Evolutionary conservation across 2,113 vertebrate species (phyloP), one percentile per base, ranked within the genome.

Genomic region (Zosterops japonicus): DNA sequence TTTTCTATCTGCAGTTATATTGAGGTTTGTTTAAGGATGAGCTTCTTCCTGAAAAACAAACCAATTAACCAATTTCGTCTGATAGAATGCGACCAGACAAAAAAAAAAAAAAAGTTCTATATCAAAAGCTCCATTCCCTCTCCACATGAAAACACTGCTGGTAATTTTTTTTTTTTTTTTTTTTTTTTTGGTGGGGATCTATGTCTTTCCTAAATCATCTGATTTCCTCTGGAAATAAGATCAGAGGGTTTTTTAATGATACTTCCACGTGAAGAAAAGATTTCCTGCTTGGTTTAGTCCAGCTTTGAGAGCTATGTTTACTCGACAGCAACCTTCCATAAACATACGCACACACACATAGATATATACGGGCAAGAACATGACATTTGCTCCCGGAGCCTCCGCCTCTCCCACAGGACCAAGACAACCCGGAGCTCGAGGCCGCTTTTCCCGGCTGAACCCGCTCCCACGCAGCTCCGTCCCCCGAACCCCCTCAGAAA

Each of bases 11-110:
- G 55, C 82, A 80, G 15, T 88, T 80, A 88, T 3, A 39, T 44
- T 36, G 86, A 79, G 76, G 65, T 33, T 39, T 87, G 70, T 55
- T 75, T 89, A 14, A 71, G 24, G 52, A 92, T 23, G 56, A 95
- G 68, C 82, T 57, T 59, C 83, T 77, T 94, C 93, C 92, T 86
- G 82, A 90, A 86, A 95, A 93, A 88, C 42, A 94, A 35, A 46
- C 46, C 75, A 67, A 87, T 79, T 79, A 94, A 46, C 67, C 67
- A 49, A 49, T 49, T 49, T 49, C 24, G 23, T 79, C 42, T 13
- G 12, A 49, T 42, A 79, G 21, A 76, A 55, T 3, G 4, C 0
- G 6, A 24, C 25, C 33, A 15, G n/a, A 22, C 17, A 16, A 72
- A 93, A 88, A 50, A 35, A 89, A 89, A 23, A 72, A 87, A 50